These are phyloP conservation scores for Nephrotoma guestfalica DNA, from an alignment of 2,888 invertebrate species.

Conservation along the genomic window DNA sequence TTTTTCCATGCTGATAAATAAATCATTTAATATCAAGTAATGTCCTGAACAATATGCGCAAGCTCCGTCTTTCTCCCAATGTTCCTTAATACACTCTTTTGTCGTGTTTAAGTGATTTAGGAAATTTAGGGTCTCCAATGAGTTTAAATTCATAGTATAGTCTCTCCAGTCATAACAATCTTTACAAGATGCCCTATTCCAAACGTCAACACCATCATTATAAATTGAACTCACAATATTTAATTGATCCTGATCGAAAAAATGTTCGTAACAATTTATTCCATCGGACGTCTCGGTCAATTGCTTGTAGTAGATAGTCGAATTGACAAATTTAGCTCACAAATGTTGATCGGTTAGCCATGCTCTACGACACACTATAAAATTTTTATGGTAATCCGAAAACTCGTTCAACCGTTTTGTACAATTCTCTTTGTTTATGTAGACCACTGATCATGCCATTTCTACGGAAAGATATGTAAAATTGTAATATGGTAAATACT, in stretches of 20 bases:
- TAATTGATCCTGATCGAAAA: background rate
- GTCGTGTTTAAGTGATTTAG: background rate
- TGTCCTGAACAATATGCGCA: background rate
- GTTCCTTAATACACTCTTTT: background rate
- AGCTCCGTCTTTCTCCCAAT: background rate
- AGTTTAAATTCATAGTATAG: background rate
- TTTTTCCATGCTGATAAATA: background rate
- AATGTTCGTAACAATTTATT: background rate
- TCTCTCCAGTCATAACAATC: conserved; percentile 1
- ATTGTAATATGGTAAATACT: background rate
- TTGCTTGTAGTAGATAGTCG: background rate
- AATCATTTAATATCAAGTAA: background rate
- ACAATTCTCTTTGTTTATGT: background rate
- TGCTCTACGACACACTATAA: background rate
- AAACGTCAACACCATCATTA: background rate
- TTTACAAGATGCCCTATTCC: background rate
- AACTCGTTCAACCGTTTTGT: background rate
- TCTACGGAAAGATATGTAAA: background rate
- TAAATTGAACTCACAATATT: background rate
- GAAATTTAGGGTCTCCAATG: background rate
- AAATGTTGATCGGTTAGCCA: background rate
- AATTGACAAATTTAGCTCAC: background rate
- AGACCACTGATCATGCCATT: background rate
- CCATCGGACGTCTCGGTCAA: background rate
- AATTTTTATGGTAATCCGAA: background rate